These are phyloP conservation scores for Petrophora chlorosata DNA, from an alignment of 2,888 invertebrate genomes.

Conservation along the genomic window DNA sequence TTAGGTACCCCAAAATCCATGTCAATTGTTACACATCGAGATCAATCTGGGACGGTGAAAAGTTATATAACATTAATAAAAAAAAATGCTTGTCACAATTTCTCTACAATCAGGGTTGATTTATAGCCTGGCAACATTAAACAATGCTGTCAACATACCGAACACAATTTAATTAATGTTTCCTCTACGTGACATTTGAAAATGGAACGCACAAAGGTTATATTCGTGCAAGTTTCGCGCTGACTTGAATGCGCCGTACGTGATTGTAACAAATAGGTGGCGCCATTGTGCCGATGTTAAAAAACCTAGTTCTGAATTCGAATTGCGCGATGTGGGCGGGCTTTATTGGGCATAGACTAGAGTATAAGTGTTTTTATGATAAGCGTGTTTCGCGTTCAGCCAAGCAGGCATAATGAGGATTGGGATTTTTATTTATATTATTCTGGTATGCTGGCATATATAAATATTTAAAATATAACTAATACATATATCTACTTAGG, in stretches of 20 bases:
- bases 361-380: conserved; percentile 18
- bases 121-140: conserved; percentile 30
- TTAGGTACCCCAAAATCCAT: too few species aligned
- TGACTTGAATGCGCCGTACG: conserved; percentile 55
- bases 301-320: conserved; percentile 48
- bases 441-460: neutral
- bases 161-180: conserved; percentile 41
- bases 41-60: too few species aligned
- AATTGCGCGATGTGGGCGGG: conserved; percentile 45
- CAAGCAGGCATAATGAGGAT: neutral
- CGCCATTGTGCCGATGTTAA: conserved; percentile 56
- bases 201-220: conserved; percentile 56
- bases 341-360: conserved; percentile 27
- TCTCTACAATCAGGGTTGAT: conserved; percentile 15
- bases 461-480: neutral
- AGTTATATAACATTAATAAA: too few species aligned
- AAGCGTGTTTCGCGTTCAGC: conserved; percentile 4
- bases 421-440: neutral
- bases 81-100: neutral
- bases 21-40: too few species aligned
- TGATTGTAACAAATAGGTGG: conserved; percentile 67
- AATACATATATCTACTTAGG: too few species aligned
- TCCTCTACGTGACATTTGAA: conserved; percentile 66
- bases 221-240: conserved; percentile 59
- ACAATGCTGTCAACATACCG: conserved; percentile 33